These are phyloP conservation scores for Montipora sp. DNA, from an alignment of 64 coral and sea anemone genomes.

Conservation along the genomic window DNA sequence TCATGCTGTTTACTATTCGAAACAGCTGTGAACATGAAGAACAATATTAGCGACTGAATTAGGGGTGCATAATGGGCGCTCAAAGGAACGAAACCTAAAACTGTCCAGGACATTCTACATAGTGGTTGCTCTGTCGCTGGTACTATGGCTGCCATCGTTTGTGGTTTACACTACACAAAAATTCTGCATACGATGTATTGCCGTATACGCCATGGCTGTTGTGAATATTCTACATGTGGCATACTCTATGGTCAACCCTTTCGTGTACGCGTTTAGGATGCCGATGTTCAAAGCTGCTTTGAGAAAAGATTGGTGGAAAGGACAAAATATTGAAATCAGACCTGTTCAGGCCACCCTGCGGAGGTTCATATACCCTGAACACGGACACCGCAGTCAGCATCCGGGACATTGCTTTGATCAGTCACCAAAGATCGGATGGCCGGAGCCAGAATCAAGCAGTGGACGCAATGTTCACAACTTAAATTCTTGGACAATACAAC, in stretches of 20 bases:
- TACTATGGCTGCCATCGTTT: background rate
- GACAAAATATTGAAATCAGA: too few species aligned
- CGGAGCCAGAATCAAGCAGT: too few species aligned
- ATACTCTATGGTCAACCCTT: conserved; percentile 9
- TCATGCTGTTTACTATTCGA: too few species aligned
- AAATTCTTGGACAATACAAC: too few species aligned
- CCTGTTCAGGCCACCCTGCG: too few species aligned
- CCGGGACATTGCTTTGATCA: too few species aligned
- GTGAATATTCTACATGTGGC: background rate
- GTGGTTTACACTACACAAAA: background rate
- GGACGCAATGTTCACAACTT: too few species aligned
- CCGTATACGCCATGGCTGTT: background rate
- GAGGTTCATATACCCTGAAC: background rate
- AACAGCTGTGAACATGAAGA: too few species aligned
- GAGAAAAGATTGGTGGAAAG: background rate
- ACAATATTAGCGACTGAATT: too few species aligned
- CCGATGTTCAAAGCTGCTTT: background rate
- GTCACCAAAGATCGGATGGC: too few species aligned
- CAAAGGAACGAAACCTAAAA: background rate
- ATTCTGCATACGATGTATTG: background rate
- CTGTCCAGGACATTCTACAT: background rate
- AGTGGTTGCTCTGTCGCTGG: background rate
- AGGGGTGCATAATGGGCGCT: too few species aligned
- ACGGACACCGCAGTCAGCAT: too few species aligned
- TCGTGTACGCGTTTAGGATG: background rate